Conservation (phyloP, 1,140 invertebrate genomes). For the Sesamia nonagrioides region DNA sequence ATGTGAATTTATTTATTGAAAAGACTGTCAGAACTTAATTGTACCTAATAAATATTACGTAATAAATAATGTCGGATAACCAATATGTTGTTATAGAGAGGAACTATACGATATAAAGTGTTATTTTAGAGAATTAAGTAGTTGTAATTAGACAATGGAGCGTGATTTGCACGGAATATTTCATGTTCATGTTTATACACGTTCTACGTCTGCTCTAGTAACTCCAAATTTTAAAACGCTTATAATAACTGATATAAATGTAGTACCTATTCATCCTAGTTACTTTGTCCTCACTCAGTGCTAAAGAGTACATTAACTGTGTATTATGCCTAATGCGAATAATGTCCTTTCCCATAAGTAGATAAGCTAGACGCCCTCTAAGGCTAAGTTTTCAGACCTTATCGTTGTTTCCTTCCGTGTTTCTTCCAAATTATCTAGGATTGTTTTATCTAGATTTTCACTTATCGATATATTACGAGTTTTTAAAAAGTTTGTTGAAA, state of each 20-base stretch:
- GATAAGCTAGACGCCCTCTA: slow-evolving; percentile 52
- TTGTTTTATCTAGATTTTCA: background rate
- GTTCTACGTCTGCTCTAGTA: slow-evolving; percentile 15
- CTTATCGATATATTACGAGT: no score
- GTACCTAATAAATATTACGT: slow-evolving; percentile 50
- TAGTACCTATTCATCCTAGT: slow-evolving; percentile 19
- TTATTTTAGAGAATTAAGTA: slow-evolving; percentile 33
- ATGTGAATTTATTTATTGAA: slow-evolving; percentile 60
- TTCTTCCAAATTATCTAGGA: background rate
- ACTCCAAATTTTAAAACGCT: slow-evolving; percentile 39
- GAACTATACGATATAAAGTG: slow-evolving; percentile 24
- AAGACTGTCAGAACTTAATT: slow-evolving; percentile 62
- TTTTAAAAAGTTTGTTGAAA: background rate
- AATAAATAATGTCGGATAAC: slow-evolving; percentile 44
- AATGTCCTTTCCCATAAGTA: slow-evolving; percentile 43
- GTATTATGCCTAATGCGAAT: slow-evolving; percentile 22
- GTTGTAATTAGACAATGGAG: slow-evolving; percentile 8
- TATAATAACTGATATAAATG: slow-evolving; percentile 29
- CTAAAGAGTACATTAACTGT: background rate
- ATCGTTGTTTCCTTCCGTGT: background rate
- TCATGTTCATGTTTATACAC: background rate
- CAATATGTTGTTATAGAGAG: slow-evolving; percentile 45
- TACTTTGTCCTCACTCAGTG: slow-evolving; percentile 25
- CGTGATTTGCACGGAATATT: slow-evolving; percentile 13
- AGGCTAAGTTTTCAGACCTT: slow-evolving; percentile 34